Evolutionary conservation across 30 jellyfish, hydroid and myxozoan species (phyloP), one percentile per base, ranked within the genome.

Genomic region (Clytia hemisphaerica): DNA sequence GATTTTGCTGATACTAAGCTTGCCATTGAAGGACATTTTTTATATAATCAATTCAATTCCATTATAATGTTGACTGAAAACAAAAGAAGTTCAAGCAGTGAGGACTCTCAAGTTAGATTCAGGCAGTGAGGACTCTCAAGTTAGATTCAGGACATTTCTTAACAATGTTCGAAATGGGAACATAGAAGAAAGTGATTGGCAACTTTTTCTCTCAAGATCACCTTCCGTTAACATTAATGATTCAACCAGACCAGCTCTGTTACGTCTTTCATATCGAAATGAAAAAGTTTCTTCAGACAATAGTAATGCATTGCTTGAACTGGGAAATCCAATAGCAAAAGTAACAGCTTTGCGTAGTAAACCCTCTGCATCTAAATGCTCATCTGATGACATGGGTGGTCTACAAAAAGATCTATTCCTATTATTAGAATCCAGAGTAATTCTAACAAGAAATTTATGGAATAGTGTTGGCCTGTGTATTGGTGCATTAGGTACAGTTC

Each of bases 381-480:
- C 71, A 5, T 72, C 79, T 26, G 88, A 75, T 75, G 88, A 75
- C 40, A 75, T 75, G 80, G 79, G 73, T 54, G 80, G 80, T n/a
- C 74, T 75, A n/a, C 65, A 54, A 36, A 79, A 79, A 62, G 28
- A 42, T 30, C 29, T 37, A 19, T 63, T 12, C 27, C 27, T 58
- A 1, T 32, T 49, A 19, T 37, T 18, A 21, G 80, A 73, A 16
- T 79, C 79, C 2, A 71, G 0, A 49, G 85, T 73, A 0, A 73
- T 73, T 83, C 46, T 73, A 0, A 34, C 67, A 36, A 37, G 82
- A 36, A 55, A 61, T 37, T 25, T 61, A 3, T 61, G 75, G 75
- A 67, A 25, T 3, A 15, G 24, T 4, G 19, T 21, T 15, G 79
- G 79, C 7, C 62, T 67, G 5, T 61, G 75, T 37, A 61, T 29